These are phyloP conservation scores for Parazoanthus swiftii DNA, from an alignment of 92 coral and sea anemone species.

Conservation along the genomic window DNA sequence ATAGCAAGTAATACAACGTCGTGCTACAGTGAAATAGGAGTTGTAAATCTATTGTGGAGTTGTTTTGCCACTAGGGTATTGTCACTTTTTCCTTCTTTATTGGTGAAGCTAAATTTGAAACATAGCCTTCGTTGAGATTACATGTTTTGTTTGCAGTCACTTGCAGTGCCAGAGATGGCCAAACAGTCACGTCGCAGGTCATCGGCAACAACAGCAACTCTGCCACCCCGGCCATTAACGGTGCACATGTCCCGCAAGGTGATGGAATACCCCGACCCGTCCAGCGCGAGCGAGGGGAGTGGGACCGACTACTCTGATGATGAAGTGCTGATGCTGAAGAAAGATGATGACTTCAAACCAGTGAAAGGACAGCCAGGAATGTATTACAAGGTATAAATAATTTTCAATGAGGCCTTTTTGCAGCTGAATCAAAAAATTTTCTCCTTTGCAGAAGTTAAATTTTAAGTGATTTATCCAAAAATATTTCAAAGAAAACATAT, in stretches of 20 bases:
- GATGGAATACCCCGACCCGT: slow-evolving; percentile 65
- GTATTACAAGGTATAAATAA: slow-evolving; percentile 81
- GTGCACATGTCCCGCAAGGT: slow-evolving; percentile 96
- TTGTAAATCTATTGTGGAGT: too few relatives aligned
- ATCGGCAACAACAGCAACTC: slow-evolving; percentile 61
- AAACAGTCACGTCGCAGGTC: slow-evolving; percentile 78
- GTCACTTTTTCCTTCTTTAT: too few relatives aligned
- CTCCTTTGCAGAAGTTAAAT: too few relatives aligned
- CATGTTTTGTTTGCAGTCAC: slow-evolving; percentile 52
- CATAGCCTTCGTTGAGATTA: too few relatives aligned
- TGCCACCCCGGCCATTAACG: slow-evolving; percentile 74
- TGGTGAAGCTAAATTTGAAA: too few relatives aligned
- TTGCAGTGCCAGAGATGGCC: slow-evolving; percentile 68
- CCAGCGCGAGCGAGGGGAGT: slow-evolving; percentile 87
- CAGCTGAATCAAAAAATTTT: too few relatives aligned
- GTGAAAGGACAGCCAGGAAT: slow-evolving; percentile 99
- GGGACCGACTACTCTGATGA: slow-evolving; percentile 98
- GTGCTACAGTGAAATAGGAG: too few relatives aligned
- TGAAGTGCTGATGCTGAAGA: slow-evolving; percentile 85
- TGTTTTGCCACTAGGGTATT: too few relatives aligned
- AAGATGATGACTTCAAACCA: slow-evolving; percentile 88
- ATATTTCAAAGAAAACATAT: too few relatives aligned
- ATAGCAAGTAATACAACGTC: too few relatives aligned
- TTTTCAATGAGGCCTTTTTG: too few relatives aligned
- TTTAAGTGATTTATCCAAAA: too few relatives aligned